These are phyloP conservation scores for Sarcophaga peregrina DNA, from an alignment of 1,140 invertebrate genomes.

Conservation along the genomic window DNA sequence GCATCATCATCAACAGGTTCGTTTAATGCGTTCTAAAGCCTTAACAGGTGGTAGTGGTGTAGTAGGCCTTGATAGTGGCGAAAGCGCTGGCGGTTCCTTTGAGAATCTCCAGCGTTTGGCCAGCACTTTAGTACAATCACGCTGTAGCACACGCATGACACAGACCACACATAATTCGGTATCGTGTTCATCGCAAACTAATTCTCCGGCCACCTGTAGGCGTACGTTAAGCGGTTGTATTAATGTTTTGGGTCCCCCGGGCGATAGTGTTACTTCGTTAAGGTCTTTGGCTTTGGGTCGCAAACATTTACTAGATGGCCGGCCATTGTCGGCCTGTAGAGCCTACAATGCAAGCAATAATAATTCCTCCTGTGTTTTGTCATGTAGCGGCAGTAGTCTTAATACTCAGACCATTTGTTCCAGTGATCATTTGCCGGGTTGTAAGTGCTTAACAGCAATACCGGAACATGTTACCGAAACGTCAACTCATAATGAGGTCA, in stretches of 20 bases:
- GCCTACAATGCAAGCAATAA: constrained; percentile 49
- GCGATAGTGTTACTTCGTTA: constrained; percentile 70
- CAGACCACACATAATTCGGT: constrained; percentile 72
- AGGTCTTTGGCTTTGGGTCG: constrained; percentile 68
- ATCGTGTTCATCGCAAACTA: constrained; percentile 78
- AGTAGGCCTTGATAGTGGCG: constrained; percentile 57
- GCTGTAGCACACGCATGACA: constrained; percentile 73
- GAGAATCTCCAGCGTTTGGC: constrained; percentile 63
- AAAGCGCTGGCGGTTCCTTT: constrained; percentile 61
- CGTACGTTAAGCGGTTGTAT: constrained; percentile 65
- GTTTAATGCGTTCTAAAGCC: constrained; percentile 44
- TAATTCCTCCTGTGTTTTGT: constrained; percentile 53
- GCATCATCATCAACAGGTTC: constrained; percentile 48
- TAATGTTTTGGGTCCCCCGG: constrained; percentile 71
- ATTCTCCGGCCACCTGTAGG: constrained; percentile 69
- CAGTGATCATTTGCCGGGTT: constrained; percentile 49
- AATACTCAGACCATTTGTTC: constrained; percentile 49
- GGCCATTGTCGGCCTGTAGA: constrained; percentile 49
- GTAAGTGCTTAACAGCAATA: constrained; percentile 63
- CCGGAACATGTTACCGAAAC: constrained; percentile 55
- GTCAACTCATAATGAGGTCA: not conserved
- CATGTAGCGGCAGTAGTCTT: constrained; percentile 54
- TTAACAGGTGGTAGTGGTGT: not conserved
- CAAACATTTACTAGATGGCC: constrained; percentile 57
- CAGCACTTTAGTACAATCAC: constrained; percentile 56